Evolutionary conservation across 2,797 vertebrate species (phyloP).

Genomic region (Sebastes flavidus): DNA sequence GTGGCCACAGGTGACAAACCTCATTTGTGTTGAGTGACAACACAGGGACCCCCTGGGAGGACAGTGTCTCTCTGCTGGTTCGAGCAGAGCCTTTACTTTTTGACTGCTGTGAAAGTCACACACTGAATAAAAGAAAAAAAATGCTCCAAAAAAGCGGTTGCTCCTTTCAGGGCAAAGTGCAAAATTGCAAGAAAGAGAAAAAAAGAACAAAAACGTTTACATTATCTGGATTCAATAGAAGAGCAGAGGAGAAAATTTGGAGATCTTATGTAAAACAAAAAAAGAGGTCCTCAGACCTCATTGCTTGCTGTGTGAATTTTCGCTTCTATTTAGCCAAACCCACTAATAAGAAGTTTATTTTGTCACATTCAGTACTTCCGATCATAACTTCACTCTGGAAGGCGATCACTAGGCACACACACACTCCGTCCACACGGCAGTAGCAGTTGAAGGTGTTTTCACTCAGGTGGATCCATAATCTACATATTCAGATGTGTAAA

Average conservation of each 20-base stretch:
- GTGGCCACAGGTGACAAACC: not conserved
- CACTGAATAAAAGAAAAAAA: slow-evolving; percentile 64
- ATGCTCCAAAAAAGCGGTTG: not conserved
- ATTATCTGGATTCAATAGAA: slow-evolving; percentile 17
- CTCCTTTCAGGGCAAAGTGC: slow-evolving; percentile 26
- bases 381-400: slow-evolving; percentile 8
- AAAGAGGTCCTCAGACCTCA: slow-evolving; percentile 4
- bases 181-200: slow-evolving; percentile 13
- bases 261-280: not conserved
- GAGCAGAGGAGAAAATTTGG: not conserved
- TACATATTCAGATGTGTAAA: slow-evolving; percentile 57
- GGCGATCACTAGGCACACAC: slow-evolving; percentile 18
- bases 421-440: slow-evolving; percentile 59
- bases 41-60: not conserved
- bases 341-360: not conserved
- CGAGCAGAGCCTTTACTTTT: slow-evolving; percentile 21
- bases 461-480: slow-evolving; percentile 47
- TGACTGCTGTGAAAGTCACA: slow-evolving; percentile 66
- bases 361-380: not conserved
- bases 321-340: slow-evolving; percentile 37
- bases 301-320: slow-evolving; percentile 42
- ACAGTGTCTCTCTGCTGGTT: slow-evolving; percentile 1
- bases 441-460: slow-evolving; percentile 44
- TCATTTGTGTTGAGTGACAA: not conserved
- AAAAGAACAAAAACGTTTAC: slow-evolving; percentile 50